Evolutionary conservation across 2,113 vertebrate species (phyloP).

Genomic region (Entosphenus tridentatus): DNA sequence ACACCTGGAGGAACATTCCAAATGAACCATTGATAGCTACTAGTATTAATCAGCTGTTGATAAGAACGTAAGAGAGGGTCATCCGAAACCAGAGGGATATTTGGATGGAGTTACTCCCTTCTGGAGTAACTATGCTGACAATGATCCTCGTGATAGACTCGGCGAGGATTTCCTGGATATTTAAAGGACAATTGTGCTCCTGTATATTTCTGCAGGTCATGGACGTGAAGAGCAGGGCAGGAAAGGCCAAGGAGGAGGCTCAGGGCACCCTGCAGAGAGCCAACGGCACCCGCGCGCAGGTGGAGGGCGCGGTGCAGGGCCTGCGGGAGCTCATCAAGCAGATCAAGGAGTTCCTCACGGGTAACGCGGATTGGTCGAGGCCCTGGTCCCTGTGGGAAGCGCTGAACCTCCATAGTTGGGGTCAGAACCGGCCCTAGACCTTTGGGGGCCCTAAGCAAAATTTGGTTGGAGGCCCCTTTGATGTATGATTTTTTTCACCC

Average conservation of each 20-base stretch:
- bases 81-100: conserved; percentile 14
- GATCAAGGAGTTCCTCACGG: conserved; percentile 69
- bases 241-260: conserved; percentile 58
- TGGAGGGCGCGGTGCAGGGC: conserved; percentile 63
- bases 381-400: too few relatives aligned
- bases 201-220: conserved; percentile 32
- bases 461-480: too few relatives aligned
- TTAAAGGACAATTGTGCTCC: conserved; percentile 8
- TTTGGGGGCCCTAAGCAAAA: too few relatives aligned
- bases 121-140: neutral
- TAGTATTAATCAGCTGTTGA: too few relatives aligned
- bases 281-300: conserved; percentile 52
- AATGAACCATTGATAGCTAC: too few relatives aligned
- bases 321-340: conserved; percentile 64
- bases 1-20: too few relatives aligned
- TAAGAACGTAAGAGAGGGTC: conserved; percentile 1
- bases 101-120: conserved; percentile 8
- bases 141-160: too few relatives aligned
- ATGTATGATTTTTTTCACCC: too few relatives aligned
- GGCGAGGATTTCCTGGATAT: conserved; percentile 8
- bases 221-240: conserved; percentile 60
- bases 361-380: conserved; percentile 21
- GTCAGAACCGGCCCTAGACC: too few relatives aligned
- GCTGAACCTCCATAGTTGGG: too few relatives aligned
- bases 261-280: conserved; percentile 55